Conservation (phyloP, 2,888 invertebrate genomes). For the Physocephala rufipes region DNA sequence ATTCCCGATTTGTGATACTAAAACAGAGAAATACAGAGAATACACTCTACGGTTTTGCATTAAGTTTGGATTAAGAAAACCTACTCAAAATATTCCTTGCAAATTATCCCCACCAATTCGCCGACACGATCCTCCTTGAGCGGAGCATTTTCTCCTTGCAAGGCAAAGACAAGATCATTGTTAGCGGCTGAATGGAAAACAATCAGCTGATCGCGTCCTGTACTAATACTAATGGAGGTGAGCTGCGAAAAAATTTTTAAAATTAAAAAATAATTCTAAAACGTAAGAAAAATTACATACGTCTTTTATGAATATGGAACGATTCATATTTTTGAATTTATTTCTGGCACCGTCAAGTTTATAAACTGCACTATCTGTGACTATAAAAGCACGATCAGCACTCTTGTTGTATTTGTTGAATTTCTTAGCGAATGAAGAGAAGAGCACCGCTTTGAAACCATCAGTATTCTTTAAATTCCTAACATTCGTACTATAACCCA, state of each 20-base stretch:
- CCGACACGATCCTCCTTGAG: constrained; percentile 80
- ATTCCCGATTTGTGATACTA: constrained; percentile 76
- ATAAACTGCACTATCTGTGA: constrained; percentile 86
- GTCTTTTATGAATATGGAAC: constrained; percentile 81
- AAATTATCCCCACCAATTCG: constrained; percentile 84
- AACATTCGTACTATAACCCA: constrained; percentile 74
- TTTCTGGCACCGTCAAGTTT: constrained; percentile 80
- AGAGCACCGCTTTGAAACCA: constrained; percentile 70
- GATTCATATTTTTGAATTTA: constrained; percentile 88
- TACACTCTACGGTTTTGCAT: not conserved
- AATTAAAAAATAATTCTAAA: not conserved
- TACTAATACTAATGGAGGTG: constrained; percentile 85
- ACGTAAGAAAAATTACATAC: constrained; percentile 62
- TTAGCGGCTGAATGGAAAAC: constrained; percentile 86
- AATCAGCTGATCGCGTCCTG: constrained; percentile 86
- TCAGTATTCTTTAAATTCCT: constrained; percentile 75
- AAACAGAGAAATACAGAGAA: constrained; percentile 38
- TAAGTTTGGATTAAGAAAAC: constrained; percentile 57
- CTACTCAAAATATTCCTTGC: constrained; percentile 80
- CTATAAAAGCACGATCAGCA: constrained; percentile 86
- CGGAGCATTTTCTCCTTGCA: constrained; percentile 66
- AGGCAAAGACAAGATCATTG: constrained; percentile 89
- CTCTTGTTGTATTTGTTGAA: constrained; percentile 74
- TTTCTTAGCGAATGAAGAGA: constrained; percentile 64
- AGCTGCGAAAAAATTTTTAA: constrained; percentile 70